Evolutionary conservation across 2,888 invertebrate species (phyloP).

Genomic region (Syritta pipiens): DNA sequence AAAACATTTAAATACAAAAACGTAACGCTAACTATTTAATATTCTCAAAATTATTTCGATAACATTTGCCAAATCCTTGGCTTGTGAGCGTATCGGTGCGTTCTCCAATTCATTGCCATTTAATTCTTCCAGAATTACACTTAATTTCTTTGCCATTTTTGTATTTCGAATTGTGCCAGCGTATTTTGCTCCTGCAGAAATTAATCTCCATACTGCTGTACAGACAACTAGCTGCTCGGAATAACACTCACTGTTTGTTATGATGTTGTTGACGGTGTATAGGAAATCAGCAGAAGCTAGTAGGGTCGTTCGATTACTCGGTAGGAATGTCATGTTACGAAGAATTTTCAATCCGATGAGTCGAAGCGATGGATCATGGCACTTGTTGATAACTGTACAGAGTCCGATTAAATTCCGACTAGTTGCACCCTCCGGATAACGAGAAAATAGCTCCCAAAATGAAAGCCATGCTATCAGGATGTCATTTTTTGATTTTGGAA

Average conservation of each 20-base stretch:
- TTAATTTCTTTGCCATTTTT: constrained; percentile 73
- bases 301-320: constrained; percentile 73
- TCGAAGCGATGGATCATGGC: constrained; percentile 68
- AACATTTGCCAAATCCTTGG: constrained; percentile 71
- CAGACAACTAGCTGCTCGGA: constrained; percentile 75
- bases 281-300: constrained; percentile 73
- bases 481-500: constrained; percentile 72
- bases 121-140: constrained; percentile 71
- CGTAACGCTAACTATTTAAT: constrained; percentile 69
- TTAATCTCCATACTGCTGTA: constrained; percentile 75
- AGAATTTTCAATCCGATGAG: constrained; percentile 74
- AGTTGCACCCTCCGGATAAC: constrained; percentile 75
- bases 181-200: constrained; percentile 75
- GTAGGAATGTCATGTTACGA: constrained; percentile 77
- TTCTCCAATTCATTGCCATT: constrained; percentile 42
- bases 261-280: constrained; percentile 71
- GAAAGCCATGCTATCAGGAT: constrained; percentile 74
- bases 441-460: constrained; percentile 77
- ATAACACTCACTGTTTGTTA: constrained; percentile 70
- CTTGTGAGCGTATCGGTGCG: constrained; percentile 64
- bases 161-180: constrained; percentile 75
- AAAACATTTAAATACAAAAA: constrained; percentile 3
- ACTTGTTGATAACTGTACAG: constrained; percentile 72
- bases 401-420: constrained; percentile 73
- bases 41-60: constrained; percentile 72